Conservation (phyloP, 2,797 vertebrate species). For the Syngnathus rostellatus region DNA sequence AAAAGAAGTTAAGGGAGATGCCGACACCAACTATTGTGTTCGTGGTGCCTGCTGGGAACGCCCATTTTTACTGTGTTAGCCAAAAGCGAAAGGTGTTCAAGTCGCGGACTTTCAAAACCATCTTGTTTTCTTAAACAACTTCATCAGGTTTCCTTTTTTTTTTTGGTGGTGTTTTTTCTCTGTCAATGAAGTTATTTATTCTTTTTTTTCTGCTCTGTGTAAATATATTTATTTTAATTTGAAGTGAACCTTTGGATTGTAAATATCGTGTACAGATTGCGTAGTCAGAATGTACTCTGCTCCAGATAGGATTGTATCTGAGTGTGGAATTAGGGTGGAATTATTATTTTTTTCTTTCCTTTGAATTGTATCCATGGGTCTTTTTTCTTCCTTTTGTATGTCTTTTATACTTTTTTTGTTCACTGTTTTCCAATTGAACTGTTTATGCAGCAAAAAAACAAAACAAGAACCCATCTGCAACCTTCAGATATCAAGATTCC, state of each 20-base stretch:
- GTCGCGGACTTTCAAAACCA: slow-evolving; percentile 7
- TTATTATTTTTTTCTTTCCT: slow-evolving; percentile 15
- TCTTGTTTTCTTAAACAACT: neutral
- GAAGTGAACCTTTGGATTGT: slow-evolving; percentile 93
- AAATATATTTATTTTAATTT: slow-evolving; percentile 99
- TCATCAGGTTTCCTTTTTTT: slow-evolving; percentile 27
- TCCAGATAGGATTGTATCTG: slow-evolving; percentile 83
- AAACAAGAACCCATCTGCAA: slow-evolving; percentile 40
- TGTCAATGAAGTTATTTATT: slow-evolving; percentile 94
- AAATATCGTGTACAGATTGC: slow-evolving; percentile 90
- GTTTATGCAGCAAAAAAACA: slow-evolving; percentile 64
- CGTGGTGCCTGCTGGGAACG: slow-evolving; percentile 10
- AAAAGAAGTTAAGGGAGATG: neutral
- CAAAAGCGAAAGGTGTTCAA: slow-evolving; percentile 15
- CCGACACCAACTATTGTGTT: neutral
- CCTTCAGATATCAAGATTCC: slow-evolving; percentile 67
- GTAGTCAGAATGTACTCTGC: slow-evolving; percentile 90
- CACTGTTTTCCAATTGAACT: slow-evolving; percentile 45
- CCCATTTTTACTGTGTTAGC: slow-evolving; percentile 10
- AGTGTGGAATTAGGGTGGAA: slow-evolving; percentile 74
- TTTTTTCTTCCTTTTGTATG: slow-evolving; percentile 48
- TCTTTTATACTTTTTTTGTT: slow-evolving; percentile 48
- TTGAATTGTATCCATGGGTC: slow-evolving; percentile 31
- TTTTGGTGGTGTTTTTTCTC: slow-evolving; percentile 70
- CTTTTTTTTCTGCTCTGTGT: slow-evolving; percentile 70